Percentiles rank a stretch among this genome's conserved stretches.
These are phyloP conservation scores for Todiramphus saurophagus DNA, from an alignment of 2,113 vertebrate genomes.

Conservation along the genomic window DNA sequence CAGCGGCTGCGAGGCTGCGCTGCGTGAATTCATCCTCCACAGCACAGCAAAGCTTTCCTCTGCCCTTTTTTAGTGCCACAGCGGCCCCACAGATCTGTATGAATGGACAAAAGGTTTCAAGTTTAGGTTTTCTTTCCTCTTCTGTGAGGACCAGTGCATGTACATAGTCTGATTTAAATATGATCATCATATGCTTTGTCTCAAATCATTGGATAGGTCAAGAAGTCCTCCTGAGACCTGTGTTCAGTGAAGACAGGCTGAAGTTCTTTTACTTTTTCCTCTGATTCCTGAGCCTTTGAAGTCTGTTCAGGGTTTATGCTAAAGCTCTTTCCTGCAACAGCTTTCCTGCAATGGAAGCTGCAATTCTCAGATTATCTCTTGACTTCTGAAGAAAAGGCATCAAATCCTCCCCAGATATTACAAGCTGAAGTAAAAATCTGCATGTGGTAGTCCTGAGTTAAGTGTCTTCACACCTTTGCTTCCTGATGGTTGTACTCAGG, in stretches of 20 bases:
- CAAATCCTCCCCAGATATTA: background rate
- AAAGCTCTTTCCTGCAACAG: background rate
- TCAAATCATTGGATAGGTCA: background rate
- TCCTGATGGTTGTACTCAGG: background rate
- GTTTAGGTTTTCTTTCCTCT: background rate
- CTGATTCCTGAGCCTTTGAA: background rate
- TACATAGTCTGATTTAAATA: background rate
- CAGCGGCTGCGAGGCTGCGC: background rate
- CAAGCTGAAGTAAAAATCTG: background rate
- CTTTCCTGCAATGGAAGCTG: background rate
- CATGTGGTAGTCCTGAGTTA: background rate
- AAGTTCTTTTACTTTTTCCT: background rate
- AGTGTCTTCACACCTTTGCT: background rate
- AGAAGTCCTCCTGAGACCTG: background rate
- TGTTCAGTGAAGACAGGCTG: background rate
- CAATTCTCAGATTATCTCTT: background rate
- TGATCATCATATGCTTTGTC: background rate
- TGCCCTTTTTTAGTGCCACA: background rate
- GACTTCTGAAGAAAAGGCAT: background rate
- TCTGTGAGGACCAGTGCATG: fast-evolving
- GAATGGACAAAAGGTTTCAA: background rate
- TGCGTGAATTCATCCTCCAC: background rate
- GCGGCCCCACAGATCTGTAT: background rate
- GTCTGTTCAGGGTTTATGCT: background rate
- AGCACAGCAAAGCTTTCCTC: background rate